A percentile compares a stretch with the other conserved stretches of the same genome.
These are phyloP conservation scores for Leptosomus discolor DNA, from an alignment of 2,113 vertebrate species.

Conservation along the genomic window DNA sequence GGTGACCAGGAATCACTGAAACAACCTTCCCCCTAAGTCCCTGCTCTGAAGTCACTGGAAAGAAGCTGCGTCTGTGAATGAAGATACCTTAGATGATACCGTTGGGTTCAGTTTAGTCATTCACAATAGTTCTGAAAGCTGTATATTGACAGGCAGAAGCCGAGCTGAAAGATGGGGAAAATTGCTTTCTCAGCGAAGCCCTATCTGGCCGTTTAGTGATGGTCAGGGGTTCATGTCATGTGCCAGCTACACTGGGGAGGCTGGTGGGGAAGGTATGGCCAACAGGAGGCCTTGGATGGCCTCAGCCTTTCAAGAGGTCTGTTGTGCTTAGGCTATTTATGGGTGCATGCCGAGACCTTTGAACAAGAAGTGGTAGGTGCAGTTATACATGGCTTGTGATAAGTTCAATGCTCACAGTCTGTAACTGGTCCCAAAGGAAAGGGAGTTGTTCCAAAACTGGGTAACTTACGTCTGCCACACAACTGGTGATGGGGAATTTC, in stretches of 20 bases:
- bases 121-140: not conserved
- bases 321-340: not conserved
- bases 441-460: slow-evolving; percentile 2
- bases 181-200: not conserved
- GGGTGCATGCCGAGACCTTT: not conserved
- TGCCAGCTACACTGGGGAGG: not conserved
- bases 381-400: not conserved
- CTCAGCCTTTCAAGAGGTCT: not conserved
- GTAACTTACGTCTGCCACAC: not conserved
- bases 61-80: not conserved
- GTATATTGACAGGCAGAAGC: not conserved
- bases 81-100: not conserved
- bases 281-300: not conserved
- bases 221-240: not conserved
- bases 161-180: not conserved
- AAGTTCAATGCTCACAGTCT: slow-evolving; percentile 9
- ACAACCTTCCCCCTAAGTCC: not conserved
- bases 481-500: slow-evolving; percentile 17
- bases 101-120: not conserved
- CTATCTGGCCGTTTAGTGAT: not conserved
- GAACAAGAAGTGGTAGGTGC: not conserved
- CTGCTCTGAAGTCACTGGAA: not conserved
- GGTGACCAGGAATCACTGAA: not conserved
- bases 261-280: not conserved
- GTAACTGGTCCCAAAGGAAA: slow-evolving; percentile 13